Base-by-base conservation (phyloP, 2,797 vertebrate genomes). In the Cyclopterus lumpus region DNA sequence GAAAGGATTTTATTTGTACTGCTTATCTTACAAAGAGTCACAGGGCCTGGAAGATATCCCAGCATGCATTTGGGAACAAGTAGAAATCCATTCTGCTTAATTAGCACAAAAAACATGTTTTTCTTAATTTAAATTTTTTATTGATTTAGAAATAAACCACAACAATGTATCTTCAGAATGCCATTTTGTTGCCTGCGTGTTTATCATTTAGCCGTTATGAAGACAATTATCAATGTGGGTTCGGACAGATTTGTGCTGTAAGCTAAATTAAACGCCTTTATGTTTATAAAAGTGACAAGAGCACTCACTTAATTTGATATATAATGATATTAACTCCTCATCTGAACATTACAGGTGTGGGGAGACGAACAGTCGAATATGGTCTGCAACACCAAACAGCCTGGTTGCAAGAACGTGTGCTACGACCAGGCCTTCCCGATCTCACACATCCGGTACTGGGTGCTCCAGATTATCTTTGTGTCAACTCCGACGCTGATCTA, bases 401-500 rank as follows among this genome's bases (percentile, higher is more conserved):
- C 97, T 0, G 97, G 97, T 88, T 99, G 97, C 0, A 96, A 96
- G 82, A 99, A 99, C 0, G 97, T 99, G 63, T 99, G 97, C 94
- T 99, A 99, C 4, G 97, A 99, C 86, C 96, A 97, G 7, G 97
- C 96, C 54, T 99, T 99, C 87, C 97, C 97, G 0, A 99, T 99
- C 91, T 99, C 97, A 3, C 97, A 99, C 8, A 94, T 98, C 61
- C 96, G 97, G 44, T 98, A 98, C 92, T 98, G 97, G 97, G 96
- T 97, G 64, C 95, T 99, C 64, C 97, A 99, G 90, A 98, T 98
- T 79, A 98, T 99, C 92, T 97, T 97, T 6, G 95, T 98, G 49
- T 97, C 97, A 0, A 95, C 97, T 0, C 98, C 97, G 0, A 97
- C 97, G 0, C 95, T 98, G 38, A 65, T 99, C 83, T 99, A 99